Conservation (phyloP, 2,888 invertebrate species). For the Zhuqinia jingwanae region DNA sequence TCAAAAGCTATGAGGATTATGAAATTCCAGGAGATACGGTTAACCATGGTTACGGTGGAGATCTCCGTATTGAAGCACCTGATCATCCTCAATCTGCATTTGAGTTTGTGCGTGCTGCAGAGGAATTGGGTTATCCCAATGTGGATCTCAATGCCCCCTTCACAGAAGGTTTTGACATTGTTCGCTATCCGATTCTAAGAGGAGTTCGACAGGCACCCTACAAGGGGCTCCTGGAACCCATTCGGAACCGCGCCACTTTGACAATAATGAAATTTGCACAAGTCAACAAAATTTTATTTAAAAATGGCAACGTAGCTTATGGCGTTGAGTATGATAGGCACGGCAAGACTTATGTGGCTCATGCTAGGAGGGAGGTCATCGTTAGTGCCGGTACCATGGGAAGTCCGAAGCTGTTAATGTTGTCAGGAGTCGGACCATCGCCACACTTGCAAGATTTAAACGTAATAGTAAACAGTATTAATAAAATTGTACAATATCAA, state of each 20-base stretch:
- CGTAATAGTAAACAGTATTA: not conserved
- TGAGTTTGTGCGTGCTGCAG: not conserved
- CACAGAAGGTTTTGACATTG: constrained; percentile 37
- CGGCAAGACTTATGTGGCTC: not conserved
- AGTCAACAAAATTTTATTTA: constrained; percentile 36
- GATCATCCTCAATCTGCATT: not conserved
- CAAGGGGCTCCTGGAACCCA: constrained; percentile 19
- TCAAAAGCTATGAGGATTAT: constrained; percentile 67
- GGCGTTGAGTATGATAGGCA: constrained; percentile 9
- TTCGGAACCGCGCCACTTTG: constrained; percentile 2
- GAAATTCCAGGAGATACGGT: constrained; percentile 57
- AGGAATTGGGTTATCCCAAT: constrained; percentile 8
- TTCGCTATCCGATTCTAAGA: not conserved
- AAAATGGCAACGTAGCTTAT: not conserved
- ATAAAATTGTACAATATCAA: not conserved
- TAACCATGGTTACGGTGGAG: constrained; percentile 43
- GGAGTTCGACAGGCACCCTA: constrained; percentile 30
- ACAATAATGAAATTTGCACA: constrained; percentile 45
- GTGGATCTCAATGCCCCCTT: constrained; percentile 48
- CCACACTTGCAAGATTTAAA: not conserved
- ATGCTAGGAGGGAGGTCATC: constrained; percentile 8
- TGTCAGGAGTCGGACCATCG: not conserved
- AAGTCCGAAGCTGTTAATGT: constrained; percentile 4
- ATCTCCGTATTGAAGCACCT: no score
- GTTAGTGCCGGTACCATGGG: not conserved